Evolutionary conservation across 2,113 vertebrate genomes (phyloP), one percentile per base, ranked within the genome.

Genomic region (Epinephelus lanceolatus): DNA sequence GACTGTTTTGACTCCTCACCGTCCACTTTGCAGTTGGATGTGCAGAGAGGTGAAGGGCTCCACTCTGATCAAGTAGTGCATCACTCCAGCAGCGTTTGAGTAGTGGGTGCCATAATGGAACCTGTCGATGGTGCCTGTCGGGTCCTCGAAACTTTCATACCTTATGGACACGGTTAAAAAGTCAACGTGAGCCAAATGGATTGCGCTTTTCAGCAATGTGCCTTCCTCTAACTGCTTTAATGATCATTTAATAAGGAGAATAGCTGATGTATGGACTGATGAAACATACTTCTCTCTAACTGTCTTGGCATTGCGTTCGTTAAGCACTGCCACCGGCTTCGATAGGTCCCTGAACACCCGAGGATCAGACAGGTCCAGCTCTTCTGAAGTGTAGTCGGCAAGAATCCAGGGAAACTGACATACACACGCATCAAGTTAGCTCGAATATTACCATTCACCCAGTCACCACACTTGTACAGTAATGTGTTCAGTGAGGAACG

Each of bases 31-130:
- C 73, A 99, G 97, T n/a, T 99, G 97, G 84, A 99, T 98, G 83
- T 99, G 98, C 55, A 99, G 96, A 0, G 97, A 97, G 17, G 98
- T 98, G 89, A 99, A 99, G 51, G 98, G 98, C 88, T 99, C 98
- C 51, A 97, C 96, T 47, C 98, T 91, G 90, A 99, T 97, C 84
- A 99, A 94, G 90, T 99, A 99, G 92, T 99, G 98, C 97, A 99
- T 99, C 49, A 99, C 98, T 1, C 98, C 98, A 0, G 98, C 98
- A 52, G 98, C 97, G 65, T 99, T 99, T 9, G 98, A 99, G 87
- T 99, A 99, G 91, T 99, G 98, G 27, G 98, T 99, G 40, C 98
- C 98, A 52, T 99, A 99, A 89, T 99, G 98, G 89, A 99, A 99
- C 57, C 96, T 96, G 93, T 99, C 97, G 77, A 99, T 96, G 47